Percentiles rank a stretch among this genome's conserved stretches.
These are phyloP conservation scores for Crioceris asparagi DNA, from an alignment of 2,888 invertebrate genomes.

Conservation along the genomic window DNA sequence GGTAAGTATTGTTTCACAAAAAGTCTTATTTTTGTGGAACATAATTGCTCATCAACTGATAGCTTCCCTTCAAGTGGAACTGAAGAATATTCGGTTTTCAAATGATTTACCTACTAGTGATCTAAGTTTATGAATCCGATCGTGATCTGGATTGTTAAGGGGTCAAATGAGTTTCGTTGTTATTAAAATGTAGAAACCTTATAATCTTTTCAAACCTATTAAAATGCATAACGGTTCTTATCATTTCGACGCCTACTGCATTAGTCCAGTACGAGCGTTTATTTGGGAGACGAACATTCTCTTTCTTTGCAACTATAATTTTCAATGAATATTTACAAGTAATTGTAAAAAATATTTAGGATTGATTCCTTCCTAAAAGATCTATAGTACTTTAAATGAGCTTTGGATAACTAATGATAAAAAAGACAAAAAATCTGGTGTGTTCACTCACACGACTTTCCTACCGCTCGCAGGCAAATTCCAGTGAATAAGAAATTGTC, in stretches of 20 bases:
- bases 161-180: constrained; percentile 13
- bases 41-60: constrained; percentile 24
- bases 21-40: constrained; percentile 28
- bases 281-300: too few species aligned
- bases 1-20: too few species aligned
- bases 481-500: too few species aligned
- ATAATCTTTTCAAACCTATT: constrained; percentile 11
- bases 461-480: too few species aligned
- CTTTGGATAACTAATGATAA: too few species aligned
- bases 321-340: too few species aligned
- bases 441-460: too few species aligned
- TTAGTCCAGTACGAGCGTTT: background rate
- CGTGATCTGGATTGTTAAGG: constrained; percentile 11
- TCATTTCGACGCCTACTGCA: background rate
- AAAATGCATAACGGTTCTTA: constrained; percentile 5
- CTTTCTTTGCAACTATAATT: too few species aligned
- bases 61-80: constrained; percentile 26
- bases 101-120: constrained; percentile 15
- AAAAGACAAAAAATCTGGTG: too few species aligned
- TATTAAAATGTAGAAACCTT: constrained; percentile 28
- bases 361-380: too few species aligned
- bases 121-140: constrained; percentile 17
- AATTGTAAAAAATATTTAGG: too few species aligned
- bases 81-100: background rate
- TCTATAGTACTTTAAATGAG: too few species aligned